phyloP scores from a whole-genome alignment of 2,888 invertebrate species.

The Napeogenes inachia region DNA sequence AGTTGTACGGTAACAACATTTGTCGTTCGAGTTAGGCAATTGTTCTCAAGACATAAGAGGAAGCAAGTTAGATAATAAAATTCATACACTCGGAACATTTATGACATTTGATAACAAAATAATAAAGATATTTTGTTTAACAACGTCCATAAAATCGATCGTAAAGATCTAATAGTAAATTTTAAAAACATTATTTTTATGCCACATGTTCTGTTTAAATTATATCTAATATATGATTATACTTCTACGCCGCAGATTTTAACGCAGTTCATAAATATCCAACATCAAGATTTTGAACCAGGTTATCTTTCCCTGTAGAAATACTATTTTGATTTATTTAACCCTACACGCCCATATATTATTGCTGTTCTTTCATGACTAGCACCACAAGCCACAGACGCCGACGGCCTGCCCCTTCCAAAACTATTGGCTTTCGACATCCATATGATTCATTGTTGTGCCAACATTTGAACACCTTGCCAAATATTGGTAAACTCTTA shows the following conservation, averaged over 20 bases:
- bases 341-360: neutral
- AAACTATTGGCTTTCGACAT: conserved; percentile 34
- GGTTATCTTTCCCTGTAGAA: too few species aligned
- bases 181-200: too few species aligned
- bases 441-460: conserved; percentile 30
- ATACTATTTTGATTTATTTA: too few species aligned
- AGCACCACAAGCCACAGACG: conserved; percentile 8
- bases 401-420: conserved; percentile 27
- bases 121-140: too few species aligned
- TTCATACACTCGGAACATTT: neutral
- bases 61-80: neutral
- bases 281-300: too few species aligned
- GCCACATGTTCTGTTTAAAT: too few species aligned
- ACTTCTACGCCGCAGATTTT: too few species aligned
- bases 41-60: conserved; percentile 8
- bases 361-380: conserved; percentile 8
- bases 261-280: too few species aligned
- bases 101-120: too few species aligned
- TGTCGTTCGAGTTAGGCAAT: conserved; percentile 25
- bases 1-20: conserved; percentile 24
- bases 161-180: too few species aligned
- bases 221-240: too few species aligned
- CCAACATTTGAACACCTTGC: conserved; percentile 21
- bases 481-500: conserved; percentile 20
- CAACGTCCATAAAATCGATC: too few species aligned